Conservation (phyloP, 2,888 invertebrate genomes). For the Cotesia congregata region DNA sequence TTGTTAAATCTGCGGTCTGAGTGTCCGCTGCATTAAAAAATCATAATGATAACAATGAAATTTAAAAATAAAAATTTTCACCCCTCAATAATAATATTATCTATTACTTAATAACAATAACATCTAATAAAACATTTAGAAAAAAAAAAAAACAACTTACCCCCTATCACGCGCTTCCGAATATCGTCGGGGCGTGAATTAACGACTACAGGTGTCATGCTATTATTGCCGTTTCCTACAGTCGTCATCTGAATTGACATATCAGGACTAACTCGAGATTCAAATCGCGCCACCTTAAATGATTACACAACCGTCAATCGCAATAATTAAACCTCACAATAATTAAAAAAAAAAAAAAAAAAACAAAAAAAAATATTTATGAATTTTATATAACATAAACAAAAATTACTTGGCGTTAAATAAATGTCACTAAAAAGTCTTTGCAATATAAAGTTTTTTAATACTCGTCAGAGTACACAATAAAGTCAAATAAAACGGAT, state of each 20-base stretch:
- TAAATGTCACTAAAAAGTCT: not conserved
- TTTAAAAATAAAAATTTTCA: conserved; percentile 2
- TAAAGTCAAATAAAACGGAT: conserved; percentile 10
- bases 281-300: conserved; percentile 59
- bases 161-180: conserved; percentile 56
- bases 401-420: not conserved
- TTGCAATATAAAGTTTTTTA: not conserved
- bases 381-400: not conserved
- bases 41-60: not conserved
- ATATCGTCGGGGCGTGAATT: conserved; percentile 65
- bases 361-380: conserved; percentile 8
- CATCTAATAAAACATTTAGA: conserved; percentile 5
- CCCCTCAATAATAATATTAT: too few species aligned
- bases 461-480: not conserved
- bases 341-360: conserved; percentile 5
- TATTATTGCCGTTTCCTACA: conserved; percentile 56
- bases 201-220: conserved; percentile 57
- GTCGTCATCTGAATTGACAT: conserved; percentile 62
- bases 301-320: conserved; percentile 14
- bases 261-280: conserved; percentile 57
- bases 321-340: not conserved
- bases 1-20: conserved; percentile 76
- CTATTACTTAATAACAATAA: not conserved
- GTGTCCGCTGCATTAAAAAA: conserved; percentile 72
- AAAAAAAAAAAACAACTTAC: conserved; percentile 32